A percentile compares a stretch with the other conserved stretches of the same genome.
Evolutionary conservation across 2,888 invertebrate species (phyloP).

Genomic region (Stomorhina lunata): DNA sequence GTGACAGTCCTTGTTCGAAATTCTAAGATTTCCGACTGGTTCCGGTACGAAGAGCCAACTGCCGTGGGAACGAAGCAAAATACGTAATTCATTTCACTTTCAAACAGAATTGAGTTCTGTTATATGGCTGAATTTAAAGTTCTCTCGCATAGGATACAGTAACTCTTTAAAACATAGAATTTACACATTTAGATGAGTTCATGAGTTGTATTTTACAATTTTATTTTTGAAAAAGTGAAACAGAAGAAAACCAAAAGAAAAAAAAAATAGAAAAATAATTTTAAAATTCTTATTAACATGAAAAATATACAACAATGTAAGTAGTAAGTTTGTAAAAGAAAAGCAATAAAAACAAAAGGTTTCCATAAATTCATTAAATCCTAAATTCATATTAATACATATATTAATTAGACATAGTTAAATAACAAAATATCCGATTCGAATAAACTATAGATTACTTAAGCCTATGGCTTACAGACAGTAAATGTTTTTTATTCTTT

Average conservation of each 20-base stretch:
- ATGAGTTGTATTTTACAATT: background rate
- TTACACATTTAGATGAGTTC: slow-evolving; percentile 2
- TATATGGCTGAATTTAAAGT: no score
- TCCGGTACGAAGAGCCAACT: no score
- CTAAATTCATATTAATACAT: slow-evolving; percentile 13
- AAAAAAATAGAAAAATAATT: no score
- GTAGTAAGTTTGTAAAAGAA: background rate
- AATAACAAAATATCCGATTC: slow-evolving; percentile 50
- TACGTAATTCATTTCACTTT: no score
- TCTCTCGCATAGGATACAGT: no score
- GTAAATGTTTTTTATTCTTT: background rate
- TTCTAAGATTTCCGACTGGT: no score
- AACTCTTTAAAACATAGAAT: no score
- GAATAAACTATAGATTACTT: slow-evolving; percentile 31
- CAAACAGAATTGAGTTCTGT: no score
- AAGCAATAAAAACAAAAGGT: background rate
- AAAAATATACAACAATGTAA: slow-evolving; percentile 33
- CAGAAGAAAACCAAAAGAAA: slow-evolving; percentile 33
- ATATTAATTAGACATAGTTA: slow-evolving; percentile 12
- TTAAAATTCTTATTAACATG: slow-evolving; percentile 20
- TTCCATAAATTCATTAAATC: slow-evolving; percentile 22
- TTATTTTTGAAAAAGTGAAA: background rate
- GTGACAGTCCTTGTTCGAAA: no score
- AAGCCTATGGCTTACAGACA: slow-evolving; percentile 44
- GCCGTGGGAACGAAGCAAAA: no score